These are phyloP conservation scores for Amblyraja radiata DNA, from an alignment of 2,797 vertebrate genomes.

Conservation along the genomic window DNA sequence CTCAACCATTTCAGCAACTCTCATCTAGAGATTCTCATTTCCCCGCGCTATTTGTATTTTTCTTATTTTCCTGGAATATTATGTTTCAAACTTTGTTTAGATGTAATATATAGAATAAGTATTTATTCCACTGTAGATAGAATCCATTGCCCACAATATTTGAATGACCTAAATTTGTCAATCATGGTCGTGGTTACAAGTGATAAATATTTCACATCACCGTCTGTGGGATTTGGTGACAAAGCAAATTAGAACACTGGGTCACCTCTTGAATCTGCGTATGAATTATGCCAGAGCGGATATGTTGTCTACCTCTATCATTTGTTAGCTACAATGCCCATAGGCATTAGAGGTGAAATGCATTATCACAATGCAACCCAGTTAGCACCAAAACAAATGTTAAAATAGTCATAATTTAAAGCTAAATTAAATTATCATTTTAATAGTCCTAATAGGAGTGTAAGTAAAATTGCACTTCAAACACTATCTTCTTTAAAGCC, in stretches of 20 bases:
- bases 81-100: not conserved
- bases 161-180: not conserved
- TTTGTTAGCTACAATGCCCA: not conserved
- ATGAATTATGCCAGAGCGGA: not conserved
- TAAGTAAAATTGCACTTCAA: not conserved
- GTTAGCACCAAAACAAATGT: no score
- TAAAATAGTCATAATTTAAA: not conserved
- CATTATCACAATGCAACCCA: not conserved
- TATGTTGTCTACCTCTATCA: not conserved
- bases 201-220: slow-evolving; percentile 12
- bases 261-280: not conserved
- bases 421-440: not conserved
- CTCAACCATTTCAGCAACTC: not conserved
- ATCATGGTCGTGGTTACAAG: not conserved
- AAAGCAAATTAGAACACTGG: not conserved
- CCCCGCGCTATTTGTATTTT: not conserved
- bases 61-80: not conserved
- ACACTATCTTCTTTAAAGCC: not conserved
- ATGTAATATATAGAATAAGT: not conserved
- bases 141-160: not conserved
- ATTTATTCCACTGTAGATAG: not conserved
- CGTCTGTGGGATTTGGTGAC: not conserved
- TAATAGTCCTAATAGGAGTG: not conserved
- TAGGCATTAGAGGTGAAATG: not conserved
- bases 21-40: not conserved